A percentile compares a stretch with the other conserved stretches of the same genome.
phyloP scores from a whole-genome alignment of 2,888 invertebrate genomes.

The Ormyrus nitidulus region DNA sequence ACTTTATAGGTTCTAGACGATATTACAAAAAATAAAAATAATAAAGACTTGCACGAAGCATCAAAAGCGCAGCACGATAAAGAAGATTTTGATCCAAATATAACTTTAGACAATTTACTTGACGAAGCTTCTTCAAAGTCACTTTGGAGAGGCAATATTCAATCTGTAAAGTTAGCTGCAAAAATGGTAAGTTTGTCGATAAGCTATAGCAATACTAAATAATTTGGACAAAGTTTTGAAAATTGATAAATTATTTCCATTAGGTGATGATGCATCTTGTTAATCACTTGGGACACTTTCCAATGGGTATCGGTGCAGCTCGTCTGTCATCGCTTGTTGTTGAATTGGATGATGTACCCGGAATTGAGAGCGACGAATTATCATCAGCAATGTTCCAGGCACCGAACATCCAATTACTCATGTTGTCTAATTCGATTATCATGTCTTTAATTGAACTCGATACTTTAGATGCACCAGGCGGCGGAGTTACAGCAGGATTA shows the following conservation, averaged over 20 bases:
- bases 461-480: slow-evolving; percentile 87
- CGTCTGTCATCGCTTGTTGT: slow-evolving; percentile 92
- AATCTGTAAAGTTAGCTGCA: slow-evolving; percentile 80
- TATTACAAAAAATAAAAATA: slow-evolving; percentile 70
- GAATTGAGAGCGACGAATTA: slow-evolving; percentile 84
- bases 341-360: slow-evolving; percentile 92
- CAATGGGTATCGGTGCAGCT: slow-evolving; percentile 92
- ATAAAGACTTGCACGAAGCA: slow-evolving; percentile 55
- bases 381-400: slow-evolving; percentile 88
- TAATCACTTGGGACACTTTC: slow-evolving; percentile 95
- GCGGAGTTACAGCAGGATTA: slow-evolving; percentile 80
- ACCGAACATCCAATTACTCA: slow-evolving; percentile 89
- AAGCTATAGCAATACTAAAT: not conserved
- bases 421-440: slow-evolving; percentile 88
- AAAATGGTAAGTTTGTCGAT: slow-evolving; percentile 75
- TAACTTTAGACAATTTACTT: slow-evolving; percentile 82
- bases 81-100: slow-evolving; percentile 84
- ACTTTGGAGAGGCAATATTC: slow-evolving; percentile 66
- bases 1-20: slow-evolving; percentile 69
- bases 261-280: slow-evolving; percentile 91
- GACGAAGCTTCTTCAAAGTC: slow-evolving; percentile 75
- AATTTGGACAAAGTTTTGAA: no score
- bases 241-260: not conserved
- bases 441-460: slow-evolving; percentile 94
- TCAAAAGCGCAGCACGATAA: slow-evolving; percentile 70